Evolutionary conservation across 2,797 vertebrate species (phyloP), one percentile per base, ranked within the genome.

Genomic region (Galagoides demidoff): DNA sequence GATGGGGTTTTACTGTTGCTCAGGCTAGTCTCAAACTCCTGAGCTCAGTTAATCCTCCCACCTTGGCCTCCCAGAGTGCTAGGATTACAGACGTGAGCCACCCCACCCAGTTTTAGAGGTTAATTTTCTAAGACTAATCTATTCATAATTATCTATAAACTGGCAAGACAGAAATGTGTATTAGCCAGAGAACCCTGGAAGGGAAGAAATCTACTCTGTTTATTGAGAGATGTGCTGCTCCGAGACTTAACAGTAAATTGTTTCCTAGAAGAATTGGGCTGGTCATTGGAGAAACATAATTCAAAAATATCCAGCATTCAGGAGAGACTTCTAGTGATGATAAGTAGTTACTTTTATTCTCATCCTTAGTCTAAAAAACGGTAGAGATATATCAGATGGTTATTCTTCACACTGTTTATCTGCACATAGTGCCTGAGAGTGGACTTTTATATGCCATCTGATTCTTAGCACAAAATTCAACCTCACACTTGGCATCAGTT

Each of bases 241-340:
- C 96, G 61, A 96, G 52, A 95, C 45, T 45, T 66, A 94, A 66
- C 10, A 74, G 9, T 94, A 93, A 88, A 92, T 94, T 79, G 71
- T 94, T 94, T 96, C 76, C 89, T 86, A 13, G 1, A 59, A 92
- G 63, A 90, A 49, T 74, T 94, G 78, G 68, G 34, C 25, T 94
- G 77, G 14, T 92, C 49, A 61, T 91, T 78, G 71, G 63, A 84
- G 64, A 89, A 93, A 61, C 37, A 83, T 57, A 96, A 83, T 49
- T 94, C 29, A 82, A 31, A 88, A 73, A 78, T 78, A 39, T 66
- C 85, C 61, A 87, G 37, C 66, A 90, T 90, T 94, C 77, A 86
- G 8, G 13, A 78, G 83, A 77, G 43, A 5, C 57, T 89, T 83
- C 49, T 94, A 34, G 34, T 76, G 66, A 57, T 82, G n/a, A 64